phyloP scores from a whole-genome alignment of 2,888 invertebrate genomes.

The Anarsia innoxiella region DNA sequence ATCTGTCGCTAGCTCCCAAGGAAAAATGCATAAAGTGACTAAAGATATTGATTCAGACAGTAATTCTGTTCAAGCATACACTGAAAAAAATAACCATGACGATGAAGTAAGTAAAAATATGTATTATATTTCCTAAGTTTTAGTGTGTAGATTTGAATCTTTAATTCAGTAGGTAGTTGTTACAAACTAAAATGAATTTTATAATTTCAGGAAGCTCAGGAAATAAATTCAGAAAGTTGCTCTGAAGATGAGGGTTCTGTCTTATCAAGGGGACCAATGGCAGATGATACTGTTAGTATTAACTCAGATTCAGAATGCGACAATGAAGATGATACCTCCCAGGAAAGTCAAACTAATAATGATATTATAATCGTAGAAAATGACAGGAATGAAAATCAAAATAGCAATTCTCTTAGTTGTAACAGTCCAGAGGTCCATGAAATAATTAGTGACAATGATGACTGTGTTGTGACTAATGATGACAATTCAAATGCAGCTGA shows the following conservation, averaged over 20 bases:
- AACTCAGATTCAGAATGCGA: slow-evolving; percentile 52
- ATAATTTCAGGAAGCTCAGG: slow-evolving; percentile 33
- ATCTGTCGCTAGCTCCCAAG: slow-evolving; percentile 25
- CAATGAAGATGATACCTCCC: slow-evolving; percentile 35
- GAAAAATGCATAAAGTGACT: slow-evolving; percentile 24
- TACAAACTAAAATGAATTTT: not conserved
- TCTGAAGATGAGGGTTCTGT: slow-evolving; percentile 36
- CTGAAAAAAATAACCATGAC: slow-evolving; percentile 1
- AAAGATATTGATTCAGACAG: too few relatives aligned
- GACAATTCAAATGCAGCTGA: slow-evolving; percentile 27
- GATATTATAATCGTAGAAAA: slow-evolving; percentile 39
- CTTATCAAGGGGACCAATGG: slow-evolving; percentile 29
- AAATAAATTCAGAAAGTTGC: slow-evolving; percentile 38
- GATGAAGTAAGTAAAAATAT: not conserved
- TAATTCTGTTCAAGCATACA: slow-evolving; percentile 10
- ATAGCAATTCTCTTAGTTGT: slow-evolving; percentile 33
- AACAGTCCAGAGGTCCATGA: slow-evolving; percentile 52
- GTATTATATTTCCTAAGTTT: not conserved
- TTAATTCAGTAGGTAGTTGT: too few relatives aligned
- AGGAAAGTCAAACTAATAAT: slow-evolving; percentile 33
- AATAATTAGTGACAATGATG: slow-evolving; percentile 67
- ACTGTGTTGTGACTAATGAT: slow-evolving; percentile 44
- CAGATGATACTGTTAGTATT: slow-evolving; percentile 54
- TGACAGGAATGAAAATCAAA: slow-evolving; percentile 33
- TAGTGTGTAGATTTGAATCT: not conserved